These are phyloP conservation scores for Lottia gigantea DNA, from an alignment of 2,888 invertebrate species.

Conservation along the genomic window DNA sequence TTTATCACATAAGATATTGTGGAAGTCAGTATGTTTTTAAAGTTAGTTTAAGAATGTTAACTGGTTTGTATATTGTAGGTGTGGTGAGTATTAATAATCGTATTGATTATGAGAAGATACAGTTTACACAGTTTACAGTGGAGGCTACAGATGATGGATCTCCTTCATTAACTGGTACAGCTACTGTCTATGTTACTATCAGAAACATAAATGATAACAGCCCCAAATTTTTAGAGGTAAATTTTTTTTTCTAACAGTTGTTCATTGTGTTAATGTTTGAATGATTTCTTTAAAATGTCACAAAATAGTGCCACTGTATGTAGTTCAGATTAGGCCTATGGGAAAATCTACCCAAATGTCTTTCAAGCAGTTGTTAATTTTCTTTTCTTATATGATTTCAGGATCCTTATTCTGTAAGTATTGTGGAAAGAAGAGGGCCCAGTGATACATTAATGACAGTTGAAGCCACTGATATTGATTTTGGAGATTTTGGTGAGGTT, in stretches of 20 bases:
- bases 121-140: constrained; percentile 80
- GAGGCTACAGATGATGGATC: constrained; percentile 88
- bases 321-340: constrained; percentile 7
- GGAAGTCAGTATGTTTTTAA: too few species aligned
- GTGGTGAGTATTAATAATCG: constrained; percentile 80
- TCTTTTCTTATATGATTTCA: constrained; percentile 19
- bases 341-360: neutral
- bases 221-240: constrained; percentile 75
- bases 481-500: constrained; percentile 81
- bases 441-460: constrained; percentile 38
- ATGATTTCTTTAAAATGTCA: too few species aligned
- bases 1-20: too few species aligned
- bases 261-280: too few species aligned
- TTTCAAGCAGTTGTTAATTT: neutral
- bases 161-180: constrained; percentile 83
- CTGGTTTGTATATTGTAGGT: constrained; percentile 71
- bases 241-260: too few species aligned
- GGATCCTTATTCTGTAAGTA: constrained; percentile 31
- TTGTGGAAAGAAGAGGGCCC: constrained; percentile 43
- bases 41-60: too few species aligned
- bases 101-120: constrained; percentile 86
- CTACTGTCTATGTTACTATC: constrained; percentile 81
- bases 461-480: constrained; percentile 55
- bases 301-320: neutral
- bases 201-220: constrained; percentile 89